Base-by-base conservation (phyloP, 2,888 invertebrate species). In the Trichopria drosophilae region DNA sequence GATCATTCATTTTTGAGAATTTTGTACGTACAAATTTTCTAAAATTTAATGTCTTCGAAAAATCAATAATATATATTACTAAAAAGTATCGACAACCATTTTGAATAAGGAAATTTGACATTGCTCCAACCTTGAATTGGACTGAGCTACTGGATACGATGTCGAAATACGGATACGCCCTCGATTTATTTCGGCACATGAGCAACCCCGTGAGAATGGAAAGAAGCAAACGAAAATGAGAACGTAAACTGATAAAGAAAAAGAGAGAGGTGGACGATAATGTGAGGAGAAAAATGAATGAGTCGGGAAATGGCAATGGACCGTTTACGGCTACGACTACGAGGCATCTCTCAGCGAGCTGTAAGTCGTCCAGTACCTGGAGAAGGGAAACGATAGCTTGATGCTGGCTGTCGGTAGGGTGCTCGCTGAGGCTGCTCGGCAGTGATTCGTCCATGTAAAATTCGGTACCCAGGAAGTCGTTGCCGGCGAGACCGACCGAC, bases 391-490 rank as follows among this genome's bases (percentile, higher is more conserved):
- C 71, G 65, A 76, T 69, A 66, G 74, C 75, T 65, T 74, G 75
- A 55, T 74, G 73, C 48, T 73, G 76, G 65, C 71, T 67, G 65
- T 79, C 78, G 75, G 77, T 78, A 73, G 81, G 81, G 77, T 83
- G 83, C 78, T 83, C 85, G 67, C 84, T 87, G 77, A 88, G 84
- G 74, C 90, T 90, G 69, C 90, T 88, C 52, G 90, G 90, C 78
- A 90, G 82, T 58, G 90, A 90, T 77, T 91, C 92, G 72, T 91
- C 92, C 77, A 91, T 88, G 81, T 89, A 92, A 82, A 86, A 90
- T 75, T 91, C 89, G 39, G 89, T 87, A 71, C 84, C 85, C 68
- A 85, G 82, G 77, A 90, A 90, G 77, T 89, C 90, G 58, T 51
- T 47, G 31, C 75, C 67, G 47, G 65, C 63, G 53, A 65, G 72